Evolutionary conservation across 64 coral and sea anemone species (phyloP).

Genomic region (Catalaphyllia jardinei): DNA sequence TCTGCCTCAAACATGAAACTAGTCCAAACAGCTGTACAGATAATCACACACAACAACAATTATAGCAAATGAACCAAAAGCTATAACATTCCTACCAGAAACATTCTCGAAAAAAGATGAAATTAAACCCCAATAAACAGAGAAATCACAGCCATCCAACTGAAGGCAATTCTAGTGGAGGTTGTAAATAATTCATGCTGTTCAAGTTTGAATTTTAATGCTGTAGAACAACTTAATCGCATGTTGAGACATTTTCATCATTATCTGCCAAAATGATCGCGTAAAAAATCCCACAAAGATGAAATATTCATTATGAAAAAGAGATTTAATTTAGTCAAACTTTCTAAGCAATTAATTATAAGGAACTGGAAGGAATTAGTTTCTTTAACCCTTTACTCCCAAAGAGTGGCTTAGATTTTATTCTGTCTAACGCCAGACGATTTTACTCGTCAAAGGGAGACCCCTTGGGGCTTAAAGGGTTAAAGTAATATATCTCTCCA

Average conservation of each 20-base stretch:
- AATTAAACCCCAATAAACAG: slow-evolving; percentile 14
- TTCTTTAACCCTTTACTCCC: too few relatives aligned
- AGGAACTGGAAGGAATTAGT: too few relatives aligned
- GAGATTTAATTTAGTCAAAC: background rate
- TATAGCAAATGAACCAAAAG: background rate
- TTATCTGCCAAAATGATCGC: slow-evolving; percentile 14
- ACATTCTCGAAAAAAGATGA: slow-evolving; percentile 12
- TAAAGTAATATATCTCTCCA: too few relatives aligned
- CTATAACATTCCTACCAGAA: slow-evolving; percentile 10
- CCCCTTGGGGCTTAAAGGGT: too few relatives aligned
- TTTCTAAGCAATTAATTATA: background rate
- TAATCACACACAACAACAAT: background rate
- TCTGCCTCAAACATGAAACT: background rate
- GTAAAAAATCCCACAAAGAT: slow-evolving; percentile 7
- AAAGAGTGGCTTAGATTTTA: too few relatives aligned
- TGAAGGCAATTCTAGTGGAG: background rate
- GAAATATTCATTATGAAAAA: slow-evolving; percentile 32
- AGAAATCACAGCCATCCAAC: slow-evolving; percentile 1
- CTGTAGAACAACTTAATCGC: background rate
- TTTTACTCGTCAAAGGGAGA: too few relatives aligned
- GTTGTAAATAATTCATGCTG: slow-evolving; percentile 10
- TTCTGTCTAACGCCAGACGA: too few relatives aligned
- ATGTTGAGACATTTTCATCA: slow-evolving; percentile 13
- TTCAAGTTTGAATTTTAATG: slow-evolving; percentile 31
- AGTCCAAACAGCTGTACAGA: background rate